These are phyloP conservation scores for Stomatorhinus ivindoensis DNA, from an alignment of 2,113 vertebrate species.

Conservation along the genomic window DNA sequence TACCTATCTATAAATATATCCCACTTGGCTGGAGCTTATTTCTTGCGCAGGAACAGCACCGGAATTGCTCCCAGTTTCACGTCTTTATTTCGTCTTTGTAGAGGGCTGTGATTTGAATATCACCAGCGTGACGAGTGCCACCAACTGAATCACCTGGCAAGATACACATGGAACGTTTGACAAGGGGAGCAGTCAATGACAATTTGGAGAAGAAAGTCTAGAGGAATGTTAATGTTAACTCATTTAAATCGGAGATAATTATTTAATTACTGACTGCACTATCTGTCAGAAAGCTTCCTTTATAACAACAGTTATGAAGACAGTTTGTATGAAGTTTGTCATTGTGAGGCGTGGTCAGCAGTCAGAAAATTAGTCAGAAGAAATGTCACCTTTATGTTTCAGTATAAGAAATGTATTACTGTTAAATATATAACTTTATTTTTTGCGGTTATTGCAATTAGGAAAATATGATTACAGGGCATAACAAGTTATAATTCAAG, in stretches of 20 bases:
- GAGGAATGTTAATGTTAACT: background rate
- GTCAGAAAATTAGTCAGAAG: background rate
- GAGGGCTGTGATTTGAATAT: background rate
- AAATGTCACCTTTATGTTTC: background rate
- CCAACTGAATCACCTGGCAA: background rate
- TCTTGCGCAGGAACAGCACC: background rate
- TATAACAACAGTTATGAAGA: background rate
- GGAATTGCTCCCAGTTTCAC: background rate
- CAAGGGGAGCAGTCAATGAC: background rate
- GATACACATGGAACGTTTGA: background rate
- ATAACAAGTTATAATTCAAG: background rate
- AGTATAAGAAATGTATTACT: background rate
- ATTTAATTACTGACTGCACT: constrained; percentile 1
- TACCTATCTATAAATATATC: background rate
- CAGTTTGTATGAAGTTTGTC: background rate
- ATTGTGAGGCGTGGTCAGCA: background rate
- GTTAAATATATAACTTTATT: background rate
- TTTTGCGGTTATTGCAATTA: background rate
- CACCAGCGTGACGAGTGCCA: background rate
- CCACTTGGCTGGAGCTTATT: background rate
- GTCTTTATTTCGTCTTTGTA: background rate
- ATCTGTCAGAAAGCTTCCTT: background rate
- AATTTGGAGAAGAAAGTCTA: constrained; percentile 5
- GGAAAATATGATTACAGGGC: background rate
- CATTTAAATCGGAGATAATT: background rate